A percentile compares a stretch with the other conserved stretches of the same genome.
Evolutionary conservation across 2,888 invertebrate genomes (phyloP).

Genomic region (Pseudococcus viburni): DNA sequence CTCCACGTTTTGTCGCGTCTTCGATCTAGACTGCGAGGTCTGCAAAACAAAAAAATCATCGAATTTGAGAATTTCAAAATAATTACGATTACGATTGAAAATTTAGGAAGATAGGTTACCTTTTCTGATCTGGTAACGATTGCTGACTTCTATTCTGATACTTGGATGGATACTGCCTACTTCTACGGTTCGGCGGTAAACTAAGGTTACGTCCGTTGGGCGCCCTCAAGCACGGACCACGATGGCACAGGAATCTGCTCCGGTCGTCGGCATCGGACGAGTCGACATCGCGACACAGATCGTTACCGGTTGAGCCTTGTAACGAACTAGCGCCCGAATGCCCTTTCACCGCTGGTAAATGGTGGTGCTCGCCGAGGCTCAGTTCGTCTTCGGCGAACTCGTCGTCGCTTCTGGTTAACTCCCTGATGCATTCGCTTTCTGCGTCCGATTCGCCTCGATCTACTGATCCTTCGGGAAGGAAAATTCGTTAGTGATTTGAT

Average conservation of each 20-base stretch:
- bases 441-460: constrained; percentile 76
- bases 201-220: constrained; percentile 68
- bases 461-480: constrained; percentile 68
- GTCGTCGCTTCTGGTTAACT: constrained; percentile 82
- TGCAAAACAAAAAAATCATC: constrained; percentile 67
- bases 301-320: constrained; percentile 70
- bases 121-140: constrained; percentile 69
- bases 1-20: constrained; percentile 73
- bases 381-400: constrained; percentile 90
- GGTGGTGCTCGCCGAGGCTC: constrained; percentile 71
- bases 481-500: constrained; percentile 34
- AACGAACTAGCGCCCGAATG: constrained; percentile 71
- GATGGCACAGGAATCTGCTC: constrained; percentile 68
- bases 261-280: constrained; percentile 70
- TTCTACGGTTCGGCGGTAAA: constrained; percentile 69
- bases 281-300: constrained; percentile 69
- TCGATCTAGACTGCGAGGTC: constrained; percentile 72
- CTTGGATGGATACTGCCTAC: constrained; percentile 65
- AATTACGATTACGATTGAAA: no score
- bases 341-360: constrained; percentile 72
- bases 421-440: constrained; percentile 74
- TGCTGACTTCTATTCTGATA: constrained; percentile 70
- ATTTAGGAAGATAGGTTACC: background rate
- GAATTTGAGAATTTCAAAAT: background rate
- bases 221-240: constrained; percentile 57